Percentiles rank a stretch among this genome's conserved stretches.
Conservation (phyloP, 2,888 invertebrate species). For the Isoperla grammatica region DNA sequence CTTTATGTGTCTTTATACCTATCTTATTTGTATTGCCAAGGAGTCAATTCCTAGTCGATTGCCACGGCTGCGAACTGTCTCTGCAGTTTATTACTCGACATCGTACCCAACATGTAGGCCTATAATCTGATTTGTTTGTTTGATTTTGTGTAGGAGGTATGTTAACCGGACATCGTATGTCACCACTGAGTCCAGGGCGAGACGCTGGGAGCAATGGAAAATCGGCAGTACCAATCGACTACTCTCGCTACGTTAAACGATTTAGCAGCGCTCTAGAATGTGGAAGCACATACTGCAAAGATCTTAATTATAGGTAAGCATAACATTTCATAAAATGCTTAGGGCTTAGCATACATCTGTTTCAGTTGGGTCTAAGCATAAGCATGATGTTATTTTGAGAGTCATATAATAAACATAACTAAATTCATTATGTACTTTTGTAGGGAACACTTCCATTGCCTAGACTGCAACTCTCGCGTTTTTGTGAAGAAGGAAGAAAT, state of each 20-base stretch:
- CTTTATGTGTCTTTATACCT: too few species aligned
- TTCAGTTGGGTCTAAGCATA: too few species aligned
- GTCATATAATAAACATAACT: too few species aligned
- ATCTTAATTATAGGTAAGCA: conserved; percentile 65
- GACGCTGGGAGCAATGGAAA: conserved; percentile 28
- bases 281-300: conserved; percentile 78
- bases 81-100: too few species aligned
- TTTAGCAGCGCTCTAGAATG: conserved; percentile 78
- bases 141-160: conserved; percentile 17
- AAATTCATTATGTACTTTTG: conserved; percentile 36
- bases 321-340: too few species aligned
- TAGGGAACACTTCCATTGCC: conserved; percentile 92
- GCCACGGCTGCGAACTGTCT: too few species aligned
- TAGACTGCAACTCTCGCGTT: conserved; percentile 75
- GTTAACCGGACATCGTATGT: conserved; percentile 24
- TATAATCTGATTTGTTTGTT: background rate
- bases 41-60: too few species aligned
- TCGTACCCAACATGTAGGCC: too few species aligned
- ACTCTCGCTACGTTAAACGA: conserved; percentile 83
- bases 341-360: too few species aligned
- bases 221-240: conserved; percentile 60
- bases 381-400: too few species aligned
- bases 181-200: conserved; percentile 23
- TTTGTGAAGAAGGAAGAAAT: conserved; percentile 98
- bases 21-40: too few species aligned